Evolutionary conservation across 2,888 invertebrate genomes (phyloP), one percentile per base, ranked within the genome.

Genomic region (Drosophila formosana): DNA sequence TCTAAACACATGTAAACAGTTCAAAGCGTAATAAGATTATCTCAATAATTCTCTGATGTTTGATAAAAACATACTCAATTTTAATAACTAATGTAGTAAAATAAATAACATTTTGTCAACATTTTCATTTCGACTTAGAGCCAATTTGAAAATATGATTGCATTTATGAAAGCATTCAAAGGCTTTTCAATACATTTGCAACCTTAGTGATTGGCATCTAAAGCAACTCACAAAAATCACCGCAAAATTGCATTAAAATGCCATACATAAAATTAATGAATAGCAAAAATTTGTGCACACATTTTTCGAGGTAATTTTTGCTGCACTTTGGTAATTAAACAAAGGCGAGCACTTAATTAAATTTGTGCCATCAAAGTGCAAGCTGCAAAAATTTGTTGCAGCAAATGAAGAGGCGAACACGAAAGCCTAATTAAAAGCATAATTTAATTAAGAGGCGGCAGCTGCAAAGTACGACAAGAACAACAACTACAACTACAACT

Each of bases 361-460:
- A 64, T 78, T 58, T 58, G 11, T 51, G 64, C 60, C 62, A 68
- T 57, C 65, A 60, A 72, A 72, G 60, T 32, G n/a, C 61, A 52
- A 51, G 61, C 62, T 50, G 34, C 60, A 66, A 69, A 63, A 60
- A 60, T 64, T 47, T 68, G 46, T 46, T 46, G 65, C 78, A 43
- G 46, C 69, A 65, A 76, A 78, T 76, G 74, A 73, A 73, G 74
- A 78, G 69, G 23, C 52, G 37, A 74, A 69, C 75, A 78, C 74
- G 74, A 73, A 72, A 76, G 72, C 72, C 85, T 83, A 83, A 83
- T 83, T 83, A 88, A 83, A 82, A 88, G 71, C 78, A 80, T 85
- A 85, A 83, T 88, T 85, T 82, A 83, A 83, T 83, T 83, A 83
- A 88, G 82, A 77, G 85, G 71, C 79, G 67, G 72, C 80, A 70